phyloP scores from a whole-genome alignment of 2,888 invertebrate genomes.

The Yponomeuta sedellus region DNA sequence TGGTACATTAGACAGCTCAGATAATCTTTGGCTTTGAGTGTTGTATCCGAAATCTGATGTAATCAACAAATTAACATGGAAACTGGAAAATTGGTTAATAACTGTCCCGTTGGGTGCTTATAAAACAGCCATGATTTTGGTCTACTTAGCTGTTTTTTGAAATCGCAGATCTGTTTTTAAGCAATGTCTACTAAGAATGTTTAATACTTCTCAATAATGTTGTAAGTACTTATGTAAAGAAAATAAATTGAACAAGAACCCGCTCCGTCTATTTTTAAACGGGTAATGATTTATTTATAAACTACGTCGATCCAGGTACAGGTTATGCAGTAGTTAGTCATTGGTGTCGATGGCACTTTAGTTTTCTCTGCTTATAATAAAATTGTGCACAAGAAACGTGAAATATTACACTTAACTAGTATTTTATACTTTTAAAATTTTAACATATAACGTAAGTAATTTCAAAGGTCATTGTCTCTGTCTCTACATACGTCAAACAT shows the following conservation, averaged over 20 bases:
- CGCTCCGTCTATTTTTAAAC: not conserved
- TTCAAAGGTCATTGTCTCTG: conserved; percentile 1
- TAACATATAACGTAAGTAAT: not conserved
- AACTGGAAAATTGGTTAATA: not conserved
- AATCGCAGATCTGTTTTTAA: not conserved
- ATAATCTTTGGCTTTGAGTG: not conserved
- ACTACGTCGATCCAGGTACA: not conserved
- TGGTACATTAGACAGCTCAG: not conserved
- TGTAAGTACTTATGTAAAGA: not conserved
- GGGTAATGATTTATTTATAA: conserved; percentile 1
- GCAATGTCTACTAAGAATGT: not conserved
- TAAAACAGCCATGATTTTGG: not conserved
- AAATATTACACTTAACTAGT: not conserved
- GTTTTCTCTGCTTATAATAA: not conserved
- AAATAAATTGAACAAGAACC: not conserved
- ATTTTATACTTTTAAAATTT: not conserved
- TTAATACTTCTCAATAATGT: not conserved
- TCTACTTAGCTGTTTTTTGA: not conserved
- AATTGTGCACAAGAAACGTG: not conserved
- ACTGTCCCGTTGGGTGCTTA: not conserved
- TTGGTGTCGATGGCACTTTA: not conserved
- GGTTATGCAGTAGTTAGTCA: not conserved
- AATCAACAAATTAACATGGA: conserved; percentile 5
- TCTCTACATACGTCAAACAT: not conserved
- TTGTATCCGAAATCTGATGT: not conserved